A percentile compares a stretch with the other conserved stretches of the same genome.
These are phyloP conservation scores for Microchirus variegatus DNA, from an alignment of 2,797 vertebrate species.

Conservation along the genomic window DNA sequence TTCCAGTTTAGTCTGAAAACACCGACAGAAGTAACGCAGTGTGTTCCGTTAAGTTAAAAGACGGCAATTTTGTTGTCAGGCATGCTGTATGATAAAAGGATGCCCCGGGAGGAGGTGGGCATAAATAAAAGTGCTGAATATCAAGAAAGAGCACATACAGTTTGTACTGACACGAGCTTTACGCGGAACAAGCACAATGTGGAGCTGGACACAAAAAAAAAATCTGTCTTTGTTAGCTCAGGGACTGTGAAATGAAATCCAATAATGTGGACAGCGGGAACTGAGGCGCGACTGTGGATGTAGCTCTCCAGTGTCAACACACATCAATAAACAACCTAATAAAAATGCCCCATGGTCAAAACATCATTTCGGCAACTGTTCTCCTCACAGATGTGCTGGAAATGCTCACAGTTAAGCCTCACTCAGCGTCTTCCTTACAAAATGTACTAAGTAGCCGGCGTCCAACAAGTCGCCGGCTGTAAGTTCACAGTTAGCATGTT, in stretches of 20 bases:
- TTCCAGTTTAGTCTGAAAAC: slow-evolving; percentile 44
- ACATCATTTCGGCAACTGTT: slow-evolving; percentile 62
- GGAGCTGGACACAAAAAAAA: slow-evolving; percentile 49
- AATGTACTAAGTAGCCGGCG: background rate
- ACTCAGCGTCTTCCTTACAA: slow-evolving; percentile 17
- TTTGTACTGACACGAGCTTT: slow-evolving; percentile 52
- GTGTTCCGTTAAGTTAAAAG: slow-evolving; percentile 33
- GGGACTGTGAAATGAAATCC: slow-evolving; percentile 73
- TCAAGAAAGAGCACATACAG: slow-evolving; percentile 42
- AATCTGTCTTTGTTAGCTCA: slow-evolving; percentile 70
- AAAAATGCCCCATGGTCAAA: slow-evolving; percentile 69
- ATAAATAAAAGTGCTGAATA: slow-evolving; percentile 68
- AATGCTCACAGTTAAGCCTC: slow-evolving; percentile 36
- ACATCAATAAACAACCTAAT: slow-evolving; percentile 77
- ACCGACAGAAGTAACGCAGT: slow-evolving; percentile 12
- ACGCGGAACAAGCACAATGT: slow-evolving; percentile 57
- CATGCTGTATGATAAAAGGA: slow-evolving; percentile 38
- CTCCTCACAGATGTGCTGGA: slow-evolving; percentile 34
- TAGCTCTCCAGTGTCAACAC: slow-evolving; percentile 71
- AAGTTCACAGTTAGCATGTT: slow-evolving; percentile 1
- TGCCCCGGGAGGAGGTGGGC: slow-evolving; percentile 44
- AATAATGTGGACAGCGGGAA: slow-evolving; percentile 72
- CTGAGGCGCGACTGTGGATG: slow-evolving; percentile 52
- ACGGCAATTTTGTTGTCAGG: slow-evolving; percentile 55
- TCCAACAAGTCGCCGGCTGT: slow-evolving; percentile 43